Percentiles rank a stretch among this genome's conserved stretches.
Conservation (phyloP, 2,888 invertebrate genomes). For the Idaea biselata region DNA sequence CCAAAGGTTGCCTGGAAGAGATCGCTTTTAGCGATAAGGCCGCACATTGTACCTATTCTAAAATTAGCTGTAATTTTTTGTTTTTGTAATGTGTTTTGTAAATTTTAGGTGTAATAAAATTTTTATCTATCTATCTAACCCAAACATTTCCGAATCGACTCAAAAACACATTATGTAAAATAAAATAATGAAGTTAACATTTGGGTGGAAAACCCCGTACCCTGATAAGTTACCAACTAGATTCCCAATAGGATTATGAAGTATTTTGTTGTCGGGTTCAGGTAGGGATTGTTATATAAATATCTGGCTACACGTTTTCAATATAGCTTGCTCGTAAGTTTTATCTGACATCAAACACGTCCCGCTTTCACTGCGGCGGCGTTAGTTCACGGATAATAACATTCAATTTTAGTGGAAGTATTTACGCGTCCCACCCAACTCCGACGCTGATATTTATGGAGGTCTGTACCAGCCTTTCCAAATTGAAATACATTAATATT, state of each 20-base stretch:
- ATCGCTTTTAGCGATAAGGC: no score
- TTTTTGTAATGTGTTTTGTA: no score
- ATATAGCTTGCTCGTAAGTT: conserved; percentile 29
- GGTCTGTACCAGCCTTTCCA: conserved; percentile 75
- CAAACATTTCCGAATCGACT: background rate
- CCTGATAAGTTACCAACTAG: conserved; percentile 12
- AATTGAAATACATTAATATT: conserved; percentile 81
- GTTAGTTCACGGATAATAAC: conserved; percentile 68
- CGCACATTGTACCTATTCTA: no score
- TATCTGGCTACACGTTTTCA: conserved; percentile 18
- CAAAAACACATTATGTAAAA: background rate
- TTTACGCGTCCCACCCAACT: conserved; percentile 69
- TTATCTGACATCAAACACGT: conserved; percentile 41
- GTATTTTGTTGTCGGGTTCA: conserved; percentile 1
- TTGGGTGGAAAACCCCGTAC: background rate
- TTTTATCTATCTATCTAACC: no score
- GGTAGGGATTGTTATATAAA: background rate
- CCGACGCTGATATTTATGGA: conserved; percentile 75
- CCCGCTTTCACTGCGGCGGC: conserved; percentile 38
- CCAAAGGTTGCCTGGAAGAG: no score
- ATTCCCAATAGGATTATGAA: conserved; percentile 9
- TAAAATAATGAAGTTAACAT: background rate
- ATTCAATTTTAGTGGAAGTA: conserved; percentile 76
- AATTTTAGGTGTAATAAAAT: no score
- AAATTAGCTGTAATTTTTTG: no score